Percentiles rank a stretch among this genome's conserved stretches.
Conservation (phyloP, 2,888 invertebrate species). For the Endomychus coccineus region DNA sequence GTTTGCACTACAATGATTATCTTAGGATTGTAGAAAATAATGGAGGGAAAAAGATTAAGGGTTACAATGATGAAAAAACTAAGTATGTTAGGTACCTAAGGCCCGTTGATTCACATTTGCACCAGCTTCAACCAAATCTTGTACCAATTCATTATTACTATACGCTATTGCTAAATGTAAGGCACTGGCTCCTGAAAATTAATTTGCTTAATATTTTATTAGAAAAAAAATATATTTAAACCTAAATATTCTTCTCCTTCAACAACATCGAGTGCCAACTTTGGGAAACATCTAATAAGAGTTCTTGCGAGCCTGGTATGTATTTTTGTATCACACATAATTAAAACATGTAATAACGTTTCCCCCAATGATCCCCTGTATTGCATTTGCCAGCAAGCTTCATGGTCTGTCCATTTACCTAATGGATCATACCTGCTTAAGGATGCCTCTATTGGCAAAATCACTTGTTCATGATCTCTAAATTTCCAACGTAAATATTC, state of each 20-base stretch:
- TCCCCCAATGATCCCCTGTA: conserved; percentile 93
- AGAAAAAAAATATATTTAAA: conserved; percentile 30
- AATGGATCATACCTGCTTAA: conserved; percentile 79
- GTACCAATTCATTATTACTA: conserved; percentile 90
- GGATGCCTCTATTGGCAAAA: conserved; percentile 81
- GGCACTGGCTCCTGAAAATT: conserved; percentile 70
- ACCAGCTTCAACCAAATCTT: conserved; percentile 85
- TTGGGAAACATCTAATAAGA: conserved; percentile 84
- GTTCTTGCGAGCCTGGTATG: conserved; percentile 77
- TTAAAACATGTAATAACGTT: conserved; percentile 86
- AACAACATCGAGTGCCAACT: conserved; percentile 85
- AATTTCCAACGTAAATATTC: conserved; percentile 89
- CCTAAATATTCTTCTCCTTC: conserved; percentile 97
- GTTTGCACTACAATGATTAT: too few relatives aligned
- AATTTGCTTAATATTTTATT: not conserved
- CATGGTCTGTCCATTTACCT: conserved; percentile 82
- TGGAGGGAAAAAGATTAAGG: too few relatives aligned
- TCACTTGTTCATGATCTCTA: conserved; percentile 74
- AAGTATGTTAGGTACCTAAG: conserved; percentile 53
- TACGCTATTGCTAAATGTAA: conserved; percentile 95
- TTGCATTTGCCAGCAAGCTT: conserved; percentile 97
- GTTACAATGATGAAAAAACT: too few relatives aligned
- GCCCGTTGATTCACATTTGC: conserved; percentile 90
- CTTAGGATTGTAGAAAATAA: too few relatives aligned
- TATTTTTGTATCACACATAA: conserved; percentile 86